phyloP scores from a whole-genome alignment of 2,888 invertebrate genomes.

The Anorthoa munda region DNA sequence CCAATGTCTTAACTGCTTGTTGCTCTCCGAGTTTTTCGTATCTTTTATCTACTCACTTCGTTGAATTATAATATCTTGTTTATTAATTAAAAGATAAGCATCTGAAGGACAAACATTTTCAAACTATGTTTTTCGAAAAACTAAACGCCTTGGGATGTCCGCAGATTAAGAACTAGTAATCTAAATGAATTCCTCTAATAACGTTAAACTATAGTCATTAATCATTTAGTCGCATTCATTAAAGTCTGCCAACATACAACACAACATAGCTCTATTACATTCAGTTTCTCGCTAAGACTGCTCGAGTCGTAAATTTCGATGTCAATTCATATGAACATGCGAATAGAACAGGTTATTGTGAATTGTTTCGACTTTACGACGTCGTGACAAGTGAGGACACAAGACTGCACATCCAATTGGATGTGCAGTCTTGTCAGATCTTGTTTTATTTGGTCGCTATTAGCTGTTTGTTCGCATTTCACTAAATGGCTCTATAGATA shows the following conservation, averaged over 20 bases:
- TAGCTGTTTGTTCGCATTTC: slow-evolving; percentile 39
- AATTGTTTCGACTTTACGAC: slow-evolving; percentile 52
- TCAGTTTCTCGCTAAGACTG: slow-evolving; percentile 36
- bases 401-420: too few relatives aligned
- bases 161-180: slow-evolving; percentile 44
- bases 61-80: neutral
- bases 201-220: slow-evolving; percentile 43
- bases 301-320: slow-evolving; percentile 38
- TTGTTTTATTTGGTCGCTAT: slow-evolving; percentile 40
- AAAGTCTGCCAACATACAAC: slow-evolving; percentile 31
- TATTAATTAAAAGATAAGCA: slow-evolving; percentile 9
- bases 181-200: slow-evolving; percentile 44
- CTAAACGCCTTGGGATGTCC: slow-evolving; percentile 46
- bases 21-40: neutral
- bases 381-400: too few relatives aligned
- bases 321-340: slow-evolving; percentile 40
- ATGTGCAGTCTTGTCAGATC: slow-evolving; percentile 47
- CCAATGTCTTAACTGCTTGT: neutral
- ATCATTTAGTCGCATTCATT: slow-evolving; percentile 43
- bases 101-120: slow-evolving; percentile 6
- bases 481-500: slow-evolving; percentile 5
- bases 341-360: slow-evolving; percentile 51
- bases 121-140: slow-evolving; percentile 34
- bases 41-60: neutral
- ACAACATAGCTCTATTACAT: slow-evolving; percentile 25